These are phyloP conservation scores for Cephalopholis sonnerati DNA, from an alignment of 2,113 vertebrate genomes.

Conservation along the genomic window DNA sequence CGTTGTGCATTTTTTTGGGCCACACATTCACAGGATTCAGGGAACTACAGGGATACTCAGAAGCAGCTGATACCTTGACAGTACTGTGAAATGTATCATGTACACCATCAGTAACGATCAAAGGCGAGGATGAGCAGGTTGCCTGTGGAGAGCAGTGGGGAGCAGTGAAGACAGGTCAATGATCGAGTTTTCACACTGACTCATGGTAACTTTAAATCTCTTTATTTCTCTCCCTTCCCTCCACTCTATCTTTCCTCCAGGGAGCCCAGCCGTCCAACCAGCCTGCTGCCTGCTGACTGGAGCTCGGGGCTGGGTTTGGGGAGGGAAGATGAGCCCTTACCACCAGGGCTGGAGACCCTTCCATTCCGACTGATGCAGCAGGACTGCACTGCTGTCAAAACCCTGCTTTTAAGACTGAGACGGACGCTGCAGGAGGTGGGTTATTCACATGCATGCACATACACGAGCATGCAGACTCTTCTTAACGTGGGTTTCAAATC, in stretches of 20 bases:
- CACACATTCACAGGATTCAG: neutral
- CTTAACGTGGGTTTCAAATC: neutral
- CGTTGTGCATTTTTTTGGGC: neutral
- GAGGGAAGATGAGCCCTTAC: conserved; percentile 87
- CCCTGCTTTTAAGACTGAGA: conserved; percentile 93
- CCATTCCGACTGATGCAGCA: conserved; percentile 96
- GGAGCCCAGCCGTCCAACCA: conserved; percentile 77
- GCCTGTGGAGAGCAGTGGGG: conserved; percentile 26
- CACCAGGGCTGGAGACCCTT: conserved; percentile 89
- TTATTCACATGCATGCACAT: conserved; percentile 20
- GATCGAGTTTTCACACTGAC: conserved; percentile 38
- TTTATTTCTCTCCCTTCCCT: conserved; percentile 29
- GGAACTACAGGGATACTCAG: neutral
- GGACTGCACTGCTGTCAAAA: conserved; percentile 96
- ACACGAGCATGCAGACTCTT: neutral
- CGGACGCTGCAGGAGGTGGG: conserved; percentile 96
- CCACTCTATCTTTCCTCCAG: conserved; percentile 51
- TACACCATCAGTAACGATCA: conserved; percentile 14
- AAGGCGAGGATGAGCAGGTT: conserved; percentile 27
- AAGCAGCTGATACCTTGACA: conserved; percentile 38
- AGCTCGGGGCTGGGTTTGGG: conserved; percentile 76
- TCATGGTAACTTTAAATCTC: conserved; percentile 40
- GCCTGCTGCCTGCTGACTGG: conserved; percentile 85
- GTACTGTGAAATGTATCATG: conserved; percentile 35
- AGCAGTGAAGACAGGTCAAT: conserved; percentile 22